Conservation (phyloP, 2,113 vertebrate species). For the Taxidea taxus region DNA sequence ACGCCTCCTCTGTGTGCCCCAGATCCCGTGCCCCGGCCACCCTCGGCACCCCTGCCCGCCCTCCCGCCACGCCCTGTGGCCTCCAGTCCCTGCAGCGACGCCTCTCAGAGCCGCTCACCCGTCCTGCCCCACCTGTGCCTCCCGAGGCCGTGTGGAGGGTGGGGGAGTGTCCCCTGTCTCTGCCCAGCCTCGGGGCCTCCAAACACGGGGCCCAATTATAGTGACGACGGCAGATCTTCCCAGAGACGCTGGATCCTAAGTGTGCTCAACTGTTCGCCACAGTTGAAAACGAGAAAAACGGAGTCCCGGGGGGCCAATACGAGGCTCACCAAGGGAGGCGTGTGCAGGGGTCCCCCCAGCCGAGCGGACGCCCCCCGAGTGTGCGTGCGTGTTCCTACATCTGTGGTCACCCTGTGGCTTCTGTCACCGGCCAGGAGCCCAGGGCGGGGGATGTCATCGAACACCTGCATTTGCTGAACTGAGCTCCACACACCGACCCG, state of each 20-base stretch:
- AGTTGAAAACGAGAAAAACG: not conserved
- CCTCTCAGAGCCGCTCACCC: not conserved
- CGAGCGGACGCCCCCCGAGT: rapidly evolving
- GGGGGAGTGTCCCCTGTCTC: not conserved
- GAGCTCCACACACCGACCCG: no score
- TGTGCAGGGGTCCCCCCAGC: not conserved
- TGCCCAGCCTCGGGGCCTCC: not conserved
- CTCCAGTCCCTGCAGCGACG: not conserved
- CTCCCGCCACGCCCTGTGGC: not conserved
- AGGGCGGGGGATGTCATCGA: not conserved
- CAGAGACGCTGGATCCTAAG: slow-evolving; percentile 31
- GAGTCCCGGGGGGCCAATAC: not conserved
- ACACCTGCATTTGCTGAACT: not conserved
- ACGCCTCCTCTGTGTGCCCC: not conserved
- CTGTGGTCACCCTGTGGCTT: not conserved
- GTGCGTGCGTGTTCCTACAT: not conserved
- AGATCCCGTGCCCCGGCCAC: rapidly evolving
- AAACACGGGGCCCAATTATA: not conserved
- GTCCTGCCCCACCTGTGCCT: not conserved
- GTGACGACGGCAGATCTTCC: slow-evolving; percentile 24
- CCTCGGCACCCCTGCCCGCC: not conserved
- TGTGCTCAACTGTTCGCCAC: slow-evolving; percentile 13
- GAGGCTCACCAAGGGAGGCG: not conserved
- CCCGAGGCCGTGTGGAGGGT: not conserved
- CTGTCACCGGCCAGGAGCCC: not conserved